phyloP scores from a whole-genome alignment of 2,797 vertebrate species.

The Gephyroberyx darwinii region DNA sequence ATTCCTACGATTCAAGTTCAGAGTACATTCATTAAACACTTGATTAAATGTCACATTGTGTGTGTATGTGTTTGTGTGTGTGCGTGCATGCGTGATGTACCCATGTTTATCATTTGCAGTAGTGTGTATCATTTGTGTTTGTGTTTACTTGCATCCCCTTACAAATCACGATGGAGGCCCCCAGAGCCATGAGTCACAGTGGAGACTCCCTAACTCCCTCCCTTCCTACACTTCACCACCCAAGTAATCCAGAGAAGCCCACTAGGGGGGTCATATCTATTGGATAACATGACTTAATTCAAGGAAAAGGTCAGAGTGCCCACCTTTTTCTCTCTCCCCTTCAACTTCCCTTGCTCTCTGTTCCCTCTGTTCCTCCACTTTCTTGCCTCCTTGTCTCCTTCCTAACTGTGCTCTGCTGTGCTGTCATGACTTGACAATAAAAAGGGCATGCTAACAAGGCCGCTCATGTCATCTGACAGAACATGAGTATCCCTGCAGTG shows the following conservation, averaged over 20 bases:
- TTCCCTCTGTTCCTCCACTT: slow-evolving; percentile 1
- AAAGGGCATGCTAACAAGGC: background rate
- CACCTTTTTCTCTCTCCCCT: background rate
- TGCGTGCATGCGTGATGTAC: no score
- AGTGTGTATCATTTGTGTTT: background rate
- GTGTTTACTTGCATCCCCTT: background rate
- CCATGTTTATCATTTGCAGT: background rate
- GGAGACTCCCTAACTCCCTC: background rate
- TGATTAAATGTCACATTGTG: no score
- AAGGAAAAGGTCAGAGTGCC: background rate
- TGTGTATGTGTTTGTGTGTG: no score
- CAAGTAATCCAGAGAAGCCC: background rate
- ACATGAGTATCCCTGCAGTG: slow-evolving; percentile 10
- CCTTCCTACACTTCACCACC: no score
- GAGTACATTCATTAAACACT: no score
- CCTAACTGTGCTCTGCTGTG: background rate
- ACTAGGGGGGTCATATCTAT: background rate
- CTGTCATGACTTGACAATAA: slow-evolving; percentile 1
- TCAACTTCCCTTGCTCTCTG: background rate
- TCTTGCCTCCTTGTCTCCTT: slow-evolving; percentile 7
- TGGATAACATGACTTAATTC: background rate
- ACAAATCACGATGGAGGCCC: no score
- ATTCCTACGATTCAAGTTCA: no score
- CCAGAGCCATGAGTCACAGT: no score
- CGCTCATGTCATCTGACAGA: slow-evolving; percentile 11